Evolutionary conservation across 1,140 invertebrate genomes (phyloP).

Genomic region (Penaeus vannamei): DNA sequence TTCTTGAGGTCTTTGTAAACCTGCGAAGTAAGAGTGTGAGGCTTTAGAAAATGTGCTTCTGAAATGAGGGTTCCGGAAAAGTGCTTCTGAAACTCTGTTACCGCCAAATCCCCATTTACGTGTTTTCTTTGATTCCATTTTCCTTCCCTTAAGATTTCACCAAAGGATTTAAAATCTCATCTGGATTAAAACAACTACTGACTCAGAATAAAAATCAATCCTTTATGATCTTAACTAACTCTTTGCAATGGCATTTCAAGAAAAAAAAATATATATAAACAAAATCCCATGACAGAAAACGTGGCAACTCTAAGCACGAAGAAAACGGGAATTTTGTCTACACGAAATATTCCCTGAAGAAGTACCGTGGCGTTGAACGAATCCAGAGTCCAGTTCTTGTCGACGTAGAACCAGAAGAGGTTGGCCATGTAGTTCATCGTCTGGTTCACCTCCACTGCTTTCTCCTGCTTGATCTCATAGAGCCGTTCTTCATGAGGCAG

Average conservation of each 20-base stretch:
- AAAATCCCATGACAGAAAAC: background rate
- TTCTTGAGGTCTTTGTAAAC: slow-evolving; percentile 64
- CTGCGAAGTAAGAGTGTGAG: slow-evolving; percentile 54
- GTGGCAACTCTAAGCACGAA: background rate
- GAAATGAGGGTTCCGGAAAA: too few relatives aligned
- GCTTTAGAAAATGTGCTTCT: too few relatives aligned
- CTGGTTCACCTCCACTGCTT: slow-evolving; percentile 67
- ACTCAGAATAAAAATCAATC: too few relatives aligned
- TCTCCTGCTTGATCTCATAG: slow-evolving; percentile 43
- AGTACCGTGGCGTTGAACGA: slow-evolving; percentile 59
- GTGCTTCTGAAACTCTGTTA: too few relatives aligned
- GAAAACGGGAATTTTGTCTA: background rate
- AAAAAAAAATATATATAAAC: background rate
- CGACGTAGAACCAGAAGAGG: slow-evolving; percentile 68
- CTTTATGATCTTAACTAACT: background rate
- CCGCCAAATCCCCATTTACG: too few relatives aligned
- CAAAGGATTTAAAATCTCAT: too few relatives aligned
- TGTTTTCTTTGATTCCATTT: too few relatives aligned
- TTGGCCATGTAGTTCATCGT: slow-evolving; percentile 67
- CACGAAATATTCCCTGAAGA: background rate
- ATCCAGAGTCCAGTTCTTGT: slow-evolving; percentile 49
- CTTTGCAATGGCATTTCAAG: background rate
- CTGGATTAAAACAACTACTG: too few relatives aligned
- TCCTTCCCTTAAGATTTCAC: too few relatives aligned
- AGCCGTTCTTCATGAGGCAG: slow-evolving; percentile 43